phyloP scores from a whole-genome alignment of 2,888 invertebrate species.

The Sialis lutaria region DNA sequence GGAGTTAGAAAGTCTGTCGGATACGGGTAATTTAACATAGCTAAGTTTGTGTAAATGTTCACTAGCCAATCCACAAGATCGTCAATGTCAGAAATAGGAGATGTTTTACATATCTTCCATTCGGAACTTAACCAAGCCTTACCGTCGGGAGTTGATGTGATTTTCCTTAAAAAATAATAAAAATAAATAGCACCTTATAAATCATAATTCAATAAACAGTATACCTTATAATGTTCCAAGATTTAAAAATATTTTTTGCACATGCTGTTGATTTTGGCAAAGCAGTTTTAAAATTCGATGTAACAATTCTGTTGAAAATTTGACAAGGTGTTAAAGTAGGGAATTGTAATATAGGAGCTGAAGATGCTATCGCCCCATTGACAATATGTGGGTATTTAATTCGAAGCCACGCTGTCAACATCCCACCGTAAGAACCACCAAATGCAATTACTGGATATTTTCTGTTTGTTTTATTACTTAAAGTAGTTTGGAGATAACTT shows the following conservation, averaged over 20 bases:
- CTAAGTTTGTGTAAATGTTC: constrained; percentile 59
- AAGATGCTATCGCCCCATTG: constrained; percentile 77
- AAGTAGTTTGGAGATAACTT: constrained; percentile 37
- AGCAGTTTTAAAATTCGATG: constrained; percentile 49
- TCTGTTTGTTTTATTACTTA: constrained; percentile 15
- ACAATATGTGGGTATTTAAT: constrained; percentile 89
- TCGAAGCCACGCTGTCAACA: constrained; percentile 90
- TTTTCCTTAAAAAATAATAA: constrained; percentile 23
- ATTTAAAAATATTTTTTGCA: constrained; percentile 48
- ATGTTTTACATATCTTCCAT: constrained; percentile 60
- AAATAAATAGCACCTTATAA: background rate
- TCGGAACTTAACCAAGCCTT: constrained; percentile 46
- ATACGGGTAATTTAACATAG: constrained; percentile 95
- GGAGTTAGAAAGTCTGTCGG: constrained; percentile 62
- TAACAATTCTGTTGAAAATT: constrained; percentile 58
- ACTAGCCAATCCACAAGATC: constrained; percentile 50
- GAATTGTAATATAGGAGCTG: constrained; percentile 83
- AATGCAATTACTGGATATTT: constrained; percentile 67
- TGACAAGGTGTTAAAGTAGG: constrained; percentile 61
- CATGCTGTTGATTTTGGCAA: constrained; percentile 29
- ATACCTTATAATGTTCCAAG: constrained; percentile 65
- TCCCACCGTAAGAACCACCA: constrained; percentile 90
- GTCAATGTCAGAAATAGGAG: constrained; percentile 35
- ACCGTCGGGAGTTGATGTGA: constrained; percentile 41
- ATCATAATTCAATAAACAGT: background rate